Percentiles rank a stretch among this genome's conserved stretches.
phyloP scores from a whole-genome alignment of 2,888 invertebrate species.

The Meiosimyza platycephala region DNA sequence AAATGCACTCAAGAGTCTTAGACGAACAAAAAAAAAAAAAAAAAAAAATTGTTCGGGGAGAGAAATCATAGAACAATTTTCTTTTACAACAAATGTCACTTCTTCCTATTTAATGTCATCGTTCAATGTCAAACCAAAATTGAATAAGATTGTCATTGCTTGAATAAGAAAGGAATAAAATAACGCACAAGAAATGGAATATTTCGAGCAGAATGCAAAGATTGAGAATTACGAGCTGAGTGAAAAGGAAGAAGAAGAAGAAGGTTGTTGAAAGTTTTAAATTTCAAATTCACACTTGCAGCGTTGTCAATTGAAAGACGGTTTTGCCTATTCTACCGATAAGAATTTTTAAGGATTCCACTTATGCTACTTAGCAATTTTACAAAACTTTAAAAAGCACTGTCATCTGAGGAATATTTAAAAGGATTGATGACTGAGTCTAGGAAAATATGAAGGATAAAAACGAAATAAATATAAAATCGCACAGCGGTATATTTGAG shows the following conservation, averaged over 20 bases:
- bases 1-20: no score
- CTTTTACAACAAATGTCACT: background rate
- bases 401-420: background rate
- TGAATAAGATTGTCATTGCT: conserved; percentile 57
- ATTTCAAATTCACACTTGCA: conserved; percentile 22
- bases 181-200: background rate
- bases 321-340: background rate
- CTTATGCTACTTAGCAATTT: conserved; percentile 35
- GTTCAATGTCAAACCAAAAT: conserved; percentile 53
- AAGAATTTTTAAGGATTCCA: conserved; percentile 5
- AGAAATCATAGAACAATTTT: no score
- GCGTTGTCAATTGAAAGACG: background rate
- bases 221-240: conserved; percentile 4
- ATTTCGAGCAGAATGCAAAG: background rate
- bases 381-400: conserved; percentile 22
- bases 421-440: background rate
- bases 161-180: conserved; percentile 35
- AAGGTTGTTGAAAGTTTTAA: conserved; percentile 28
- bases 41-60: no score
- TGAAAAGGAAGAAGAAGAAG: background rate
- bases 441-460: background rate
- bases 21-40: no score
- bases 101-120: conserved; percentile 12
- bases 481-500: no score
- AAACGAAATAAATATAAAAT: no score